Evolutionary conservation across 2,113 vertebrate genomes (phyloP), one percentile per base, ranked within the genome.

Genomic region (Chloropsis cyanopogon): DNA sequence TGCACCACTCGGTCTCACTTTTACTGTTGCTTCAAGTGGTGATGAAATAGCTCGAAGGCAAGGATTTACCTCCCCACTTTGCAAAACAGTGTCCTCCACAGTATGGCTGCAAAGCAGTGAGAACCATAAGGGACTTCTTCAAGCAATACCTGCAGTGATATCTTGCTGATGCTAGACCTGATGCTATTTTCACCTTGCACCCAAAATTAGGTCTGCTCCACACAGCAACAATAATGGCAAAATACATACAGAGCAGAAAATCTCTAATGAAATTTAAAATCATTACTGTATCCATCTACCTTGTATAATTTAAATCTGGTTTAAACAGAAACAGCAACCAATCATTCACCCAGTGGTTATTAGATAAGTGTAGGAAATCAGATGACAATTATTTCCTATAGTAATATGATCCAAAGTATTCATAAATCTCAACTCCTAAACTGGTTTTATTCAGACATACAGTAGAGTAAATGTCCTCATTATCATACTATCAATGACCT

Each of bases 351-450:
- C 44, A 19, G 33, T 41, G 44, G 23, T 70, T 86, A 93, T 88
- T 81, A 81, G 33, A 83, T 90, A 86, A 92, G 19, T 57, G 64
- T 15, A 83, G 82, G 72, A 96, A 95, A 94, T 92, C 39, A 83
- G 64, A 73, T 12, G 42, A 66, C 39, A 56, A 73, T 94, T 94
- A 77, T 77, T 61, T 65, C 66, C 54, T 77, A 37, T 1, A 1
- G 60, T 83, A 75, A 18, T 59, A 26, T 66, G 29, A 82, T 47
- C 10, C 56, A 82, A 82, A 69, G 23, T 31, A 3, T 56, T 68
- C 82, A 85, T 87, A 71, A 78, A 92, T 88, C 52, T 70, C 25
- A 93, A 65, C n/a, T 94, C 29, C 64, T 90, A 49, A 92, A 52
- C 53, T 25, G 42, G 10, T 82, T 85, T 87, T 88, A 77, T 86